phyloP scores from a whole-genome alignment of 2,797 vertebrate genomes.

The Anguilla obscura region DNA sequence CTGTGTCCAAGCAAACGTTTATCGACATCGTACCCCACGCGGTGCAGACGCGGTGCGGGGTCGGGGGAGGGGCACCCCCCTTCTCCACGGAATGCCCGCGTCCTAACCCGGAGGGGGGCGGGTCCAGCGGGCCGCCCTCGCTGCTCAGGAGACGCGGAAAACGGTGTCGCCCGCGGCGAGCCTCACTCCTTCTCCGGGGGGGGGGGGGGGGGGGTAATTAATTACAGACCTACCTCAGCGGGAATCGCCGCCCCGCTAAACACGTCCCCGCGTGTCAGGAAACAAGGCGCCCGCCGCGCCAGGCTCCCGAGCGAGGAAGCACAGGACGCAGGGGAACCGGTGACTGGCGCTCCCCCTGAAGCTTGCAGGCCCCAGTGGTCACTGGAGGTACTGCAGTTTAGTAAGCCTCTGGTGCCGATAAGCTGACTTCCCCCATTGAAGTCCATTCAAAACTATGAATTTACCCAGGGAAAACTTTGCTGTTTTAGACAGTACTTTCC shows the following conservation, averaged over 20 bases:
- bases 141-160: neutral
- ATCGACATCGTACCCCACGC: neutral
- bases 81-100: neutral
- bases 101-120: neutral
- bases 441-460: no score
- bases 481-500: no score
- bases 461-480: no score
- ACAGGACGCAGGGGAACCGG: neutral
- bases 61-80: neutral
- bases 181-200: conserved; percentile 27
- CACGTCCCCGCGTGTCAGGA: neutral
- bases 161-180: neutral
- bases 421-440: no score
- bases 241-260: conserved; percentile 34
- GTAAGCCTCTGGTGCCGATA: no score
- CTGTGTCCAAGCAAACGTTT: neutral
- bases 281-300: neutral
- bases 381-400: no score
- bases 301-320: no score
- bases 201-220: conserved; percentile 31
- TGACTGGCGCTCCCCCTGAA: neutral
- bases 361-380: no score
- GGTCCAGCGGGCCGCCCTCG: neutral
- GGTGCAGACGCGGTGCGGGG: neutral
- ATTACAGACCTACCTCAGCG: conserved; percentile 45